Conservation (phyloP, 2,113 vertebrate species). For the Scartelaos histophorus region DNA sequence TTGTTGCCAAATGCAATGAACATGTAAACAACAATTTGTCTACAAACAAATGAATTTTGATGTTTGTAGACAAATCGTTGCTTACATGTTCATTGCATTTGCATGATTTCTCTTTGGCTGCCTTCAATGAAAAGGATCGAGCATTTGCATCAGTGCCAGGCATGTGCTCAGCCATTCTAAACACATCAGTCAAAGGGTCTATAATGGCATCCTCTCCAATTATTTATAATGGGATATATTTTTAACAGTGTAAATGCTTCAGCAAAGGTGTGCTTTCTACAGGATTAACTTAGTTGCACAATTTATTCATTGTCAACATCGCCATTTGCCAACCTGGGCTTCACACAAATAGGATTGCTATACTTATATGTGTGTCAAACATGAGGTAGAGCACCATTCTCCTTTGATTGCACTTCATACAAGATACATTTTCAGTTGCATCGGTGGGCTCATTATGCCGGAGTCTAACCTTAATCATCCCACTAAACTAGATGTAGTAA, state of each 20-base stretch:
- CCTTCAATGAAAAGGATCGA: neutral
- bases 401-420: neutral
- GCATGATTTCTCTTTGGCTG: neutral
- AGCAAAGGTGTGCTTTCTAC: no score
- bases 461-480: constrained; percentile 6
- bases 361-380: neutral
- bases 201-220: neutral
- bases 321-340: no score
- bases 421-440: neutral
- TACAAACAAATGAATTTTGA: no score
- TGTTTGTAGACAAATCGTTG: no score
- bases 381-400: neutral
- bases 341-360: no score
- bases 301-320: no score
- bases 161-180: neutral
- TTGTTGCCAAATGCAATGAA: no score
- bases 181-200: neutral
- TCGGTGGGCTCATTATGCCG: neutral
- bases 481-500: constrained; percentile 2
- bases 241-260: no score
- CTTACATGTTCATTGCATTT: no score
- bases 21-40: no score
- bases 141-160: neutral
- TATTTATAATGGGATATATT: no score
- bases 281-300: no score